Evolutionary conservation across 2,113 vertebrate species (phyloP).

Genomic region (Siphamia tubifer): DNA sequence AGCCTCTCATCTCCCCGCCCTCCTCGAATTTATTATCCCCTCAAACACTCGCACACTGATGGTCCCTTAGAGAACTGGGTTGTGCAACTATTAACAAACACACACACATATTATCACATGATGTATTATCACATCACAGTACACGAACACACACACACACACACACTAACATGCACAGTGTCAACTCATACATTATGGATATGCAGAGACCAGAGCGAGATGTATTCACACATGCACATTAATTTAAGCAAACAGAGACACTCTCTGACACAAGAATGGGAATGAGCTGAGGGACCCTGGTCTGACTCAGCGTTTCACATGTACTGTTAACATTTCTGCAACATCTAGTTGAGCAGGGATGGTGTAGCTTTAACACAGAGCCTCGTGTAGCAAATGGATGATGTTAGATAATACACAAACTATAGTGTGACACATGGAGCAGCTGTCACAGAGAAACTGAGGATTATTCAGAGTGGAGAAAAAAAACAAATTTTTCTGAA

Average conservation of each 20-base stretch:
- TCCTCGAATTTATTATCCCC: constrained; percentile 64
- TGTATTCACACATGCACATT: constrained; percentile 43
- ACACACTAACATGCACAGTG: constrained; percentile 1
- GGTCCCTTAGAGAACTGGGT: constrained; percentile 37
- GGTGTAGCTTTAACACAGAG: neutral
- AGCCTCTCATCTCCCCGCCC: constrained; percentile 51
- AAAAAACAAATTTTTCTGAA: neutral
- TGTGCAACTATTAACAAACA: neutral
- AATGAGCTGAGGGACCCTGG: constrained; percentile 20
- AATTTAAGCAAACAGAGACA: constrained; percentile 54
- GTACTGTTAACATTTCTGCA: constrained; percentile 21
- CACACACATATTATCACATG: constrained; percentile 1
- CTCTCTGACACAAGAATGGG: constrained; percentile 28
- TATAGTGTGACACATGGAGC: neutral
- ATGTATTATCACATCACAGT: constrained; percentile 44
- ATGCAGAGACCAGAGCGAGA: constrained; percentile 18
- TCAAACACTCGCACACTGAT: constrained; percentile 54
- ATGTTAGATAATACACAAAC: neutral
- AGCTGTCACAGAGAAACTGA: neutral
- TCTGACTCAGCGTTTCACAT: constrained; percentile 58
- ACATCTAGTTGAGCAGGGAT: neutral
- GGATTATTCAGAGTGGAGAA: neutral
- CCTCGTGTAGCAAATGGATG: neutral
- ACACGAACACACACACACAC: constrained; percentile 15
- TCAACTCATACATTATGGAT: constrained; percentile 62